Conservation (phyloP, 1,140 invertebrate species). For the Drosophila mojavensis region DNA sequence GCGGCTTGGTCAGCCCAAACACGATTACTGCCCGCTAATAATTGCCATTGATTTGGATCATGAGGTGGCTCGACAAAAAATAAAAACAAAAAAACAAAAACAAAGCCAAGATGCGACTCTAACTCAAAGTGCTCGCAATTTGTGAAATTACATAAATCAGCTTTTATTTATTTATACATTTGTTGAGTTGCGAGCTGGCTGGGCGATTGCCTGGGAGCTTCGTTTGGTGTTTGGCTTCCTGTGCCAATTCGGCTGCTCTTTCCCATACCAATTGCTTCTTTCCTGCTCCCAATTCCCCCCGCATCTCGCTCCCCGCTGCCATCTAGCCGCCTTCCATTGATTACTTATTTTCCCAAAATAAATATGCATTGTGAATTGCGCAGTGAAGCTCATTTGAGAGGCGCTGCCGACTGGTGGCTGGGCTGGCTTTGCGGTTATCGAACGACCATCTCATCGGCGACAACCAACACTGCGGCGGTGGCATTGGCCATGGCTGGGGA, state of each 20-base stretch:
- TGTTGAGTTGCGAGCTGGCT: constrained; percentile 48
- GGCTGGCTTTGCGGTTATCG: constrained; percentile 58
- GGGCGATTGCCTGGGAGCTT: constrained; percentile 24
- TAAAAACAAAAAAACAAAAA: constrained; percentile 15
- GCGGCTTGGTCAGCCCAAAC: constrained; percentile 63
- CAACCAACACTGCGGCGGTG: constrained; percentile 18
- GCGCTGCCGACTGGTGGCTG: constrained; percentile 18
- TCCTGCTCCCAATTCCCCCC: constrained; percentile 6
- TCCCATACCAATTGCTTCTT: constrained; percentile 22
- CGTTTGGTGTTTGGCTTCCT: constrained; percentile 48
- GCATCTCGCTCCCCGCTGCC: not conserved
- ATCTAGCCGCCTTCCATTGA: constrained; percentile 50
- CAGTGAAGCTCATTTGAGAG: constrained; percentile 64
- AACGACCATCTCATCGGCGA: constrained; percentile 50
- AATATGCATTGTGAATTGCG: constrained; percentile 79
- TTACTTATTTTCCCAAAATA: constrained; percentile 82
- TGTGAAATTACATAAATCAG: constrained; percentile 81
- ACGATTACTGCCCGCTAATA: constrained; percentile 71
- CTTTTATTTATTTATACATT: constrained; percentile 80
- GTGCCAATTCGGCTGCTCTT: constrained; percentile 35
- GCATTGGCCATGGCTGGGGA: constrained; percentile 25
- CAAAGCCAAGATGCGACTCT: constrained; percentile 5
- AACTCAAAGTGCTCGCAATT: constrained; percentile 60
- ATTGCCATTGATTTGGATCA: constrained; percentile 77
- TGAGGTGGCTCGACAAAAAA: constrained; percentile 29